Evolutionary conservation across 2,888 invertebrate genomes (phyloP).

Genomic region (Leptinotarsa rubiginosa): DNA sequence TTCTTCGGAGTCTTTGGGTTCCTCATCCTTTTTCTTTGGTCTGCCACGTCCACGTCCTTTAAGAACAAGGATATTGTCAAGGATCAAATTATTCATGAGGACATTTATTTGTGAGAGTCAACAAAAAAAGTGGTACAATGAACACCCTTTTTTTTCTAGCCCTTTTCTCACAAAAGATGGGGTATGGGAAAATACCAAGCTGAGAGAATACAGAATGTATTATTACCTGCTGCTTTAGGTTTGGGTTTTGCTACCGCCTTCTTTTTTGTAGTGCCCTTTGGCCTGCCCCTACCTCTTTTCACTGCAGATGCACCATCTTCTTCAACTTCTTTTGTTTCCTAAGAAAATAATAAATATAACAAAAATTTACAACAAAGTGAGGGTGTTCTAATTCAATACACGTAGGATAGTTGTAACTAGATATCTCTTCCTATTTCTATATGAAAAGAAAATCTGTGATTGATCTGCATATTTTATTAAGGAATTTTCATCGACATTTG

Average conservation of each 20-base stretch:
- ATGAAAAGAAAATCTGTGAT: too few species aligned
- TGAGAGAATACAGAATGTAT: neutral
- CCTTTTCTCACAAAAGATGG: too few species aligned
- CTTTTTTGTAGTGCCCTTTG: slow-evolving; percentile 69
- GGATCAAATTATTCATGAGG: neutral
- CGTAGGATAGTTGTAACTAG: too few species aligned
- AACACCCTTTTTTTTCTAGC: too few species aligned
- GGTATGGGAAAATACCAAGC: neutral
- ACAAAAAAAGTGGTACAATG: too few species aligned
- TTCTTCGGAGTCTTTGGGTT: slow-evolving; percentile 64
- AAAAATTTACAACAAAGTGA: too few species aligned
- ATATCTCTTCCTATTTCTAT: too few species aligned
- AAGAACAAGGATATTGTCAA: slow-evolving; percentile 22
- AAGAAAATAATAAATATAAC: slow-evolving; percentile 26
- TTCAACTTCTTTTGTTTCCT: slow-evolving; percentile 53
- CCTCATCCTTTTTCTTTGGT: slow-evolving; percentile 65
- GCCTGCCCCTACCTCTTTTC: slow-evolving; percentile 70
- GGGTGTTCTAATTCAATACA: too few species aligned
- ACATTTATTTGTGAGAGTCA: too few species aligned
- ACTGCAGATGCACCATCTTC: slow-evolving; percentile 63
- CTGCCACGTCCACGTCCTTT: slow-evolving; percentile 64
- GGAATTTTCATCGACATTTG: too few species aligned
- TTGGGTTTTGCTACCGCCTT: slow-evolving; percentile 65
- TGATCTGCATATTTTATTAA: too few species aligned
- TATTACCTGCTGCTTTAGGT: slow-evolving; percentile 54